A percentile compares a stretch with the other conserved stretches of the same genome.
Conservation (phyloP, 2,113 vertebrate species). For the Podarcis cretensis region DNA sequence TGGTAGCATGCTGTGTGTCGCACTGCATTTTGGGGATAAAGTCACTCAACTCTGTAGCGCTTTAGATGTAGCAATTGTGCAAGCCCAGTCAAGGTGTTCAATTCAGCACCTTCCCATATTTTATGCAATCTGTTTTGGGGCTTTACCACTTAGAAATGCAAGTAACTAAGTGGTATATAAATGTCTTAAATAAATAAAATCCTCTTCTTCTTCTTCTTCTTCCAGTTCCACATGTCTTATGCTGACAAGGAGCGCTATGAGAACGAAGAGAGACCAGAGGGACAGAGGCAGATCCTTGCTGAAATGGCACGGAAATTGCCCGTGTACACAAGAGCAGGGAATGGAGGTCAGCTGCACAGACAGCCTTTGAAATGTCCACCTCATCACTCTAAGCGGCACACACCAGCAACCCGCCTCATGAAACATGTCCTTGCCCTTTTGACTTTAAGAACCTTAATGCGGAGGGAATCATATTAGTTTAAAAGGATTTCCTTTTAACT, state of each 20-base stretch:
- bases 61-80: no score
- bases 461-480: background rate
- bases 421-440: background rate
- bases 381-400: accelerated
- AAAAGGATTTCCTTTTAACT: background rate
- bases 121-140: no score
- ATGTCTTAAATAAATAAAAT: accelerated
- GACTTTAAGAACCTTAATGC: background rate
- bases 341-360: conserved; percentile 82
- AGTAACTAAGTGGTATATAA: background rate
- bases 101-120: no score
- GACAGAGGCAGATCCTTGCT: conserved; percentile 91
- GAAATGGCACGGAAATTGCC: conserved; percentile 92
- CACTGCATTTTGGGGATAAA: no score
- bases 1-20: no score
- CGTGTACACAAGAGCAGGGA: conserved; percentile 89
- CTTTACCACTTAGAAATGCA: no score
- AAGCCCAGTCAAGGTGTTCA: no score
- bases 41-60: no score
- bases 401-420: accelerated
- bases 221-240: conserved; percentile 92
- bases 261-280: conserved; percentile 91
- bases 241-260: conserved; percentile 94
- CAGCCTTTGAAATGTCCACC: accelerated
- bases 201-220: conserved; percentile 7